phyloP scores from a whole-genome alignment of 1,140 invertebrate species.

The Venturia canescens region DNA sequence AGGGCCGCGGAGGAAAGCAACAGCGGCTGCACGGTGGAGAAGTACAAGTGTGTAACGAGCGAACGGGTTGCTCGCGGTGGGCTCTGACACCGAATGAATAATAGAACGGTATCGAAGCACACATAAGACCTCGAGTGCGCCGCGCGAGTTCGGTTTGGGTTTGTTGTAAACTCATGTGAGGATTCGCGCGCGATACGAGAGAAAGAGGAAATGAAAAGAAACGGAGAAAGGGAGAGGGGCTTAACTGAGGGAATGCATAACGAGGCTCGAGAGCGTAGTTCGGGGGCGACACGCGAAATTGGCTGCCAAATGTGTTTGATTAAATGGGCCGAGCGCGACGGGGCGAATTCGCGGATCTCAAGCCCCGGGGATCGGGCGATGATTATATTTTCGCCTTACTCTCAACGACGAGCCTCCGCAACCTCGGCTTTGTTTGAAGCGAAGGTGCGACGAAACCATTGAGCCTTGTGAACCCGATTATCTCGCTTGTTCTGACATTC shows the following conservation, averaged over 20 bases:
- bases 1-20: background rate
- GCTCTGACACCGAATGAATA: constrained; percentile 29
- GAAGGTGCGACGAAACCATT: constrained; percentile 32
- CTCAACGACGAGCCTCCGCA: too few relatives aligned
- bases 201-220: background rate
- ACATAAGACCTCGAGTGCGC: constrained; percentile 23
- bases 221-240: background rate
- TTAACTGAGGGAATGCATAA: constrained; percentile 29
- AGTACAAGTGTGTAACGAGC: background rate
- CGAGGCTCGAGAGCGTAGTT: constrained; percentile 12
- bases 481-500: background rate
- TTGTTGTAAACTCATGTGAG: constrained; percentile 33
- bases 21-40: too few relatives aligned
- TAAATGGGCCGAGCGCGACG: constrained; percentile 16
- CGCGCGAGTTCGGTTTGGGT: background rate
- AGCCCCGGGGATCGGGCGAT: background rate
- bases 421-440: too few relatives aligned
- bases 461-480: background rate
- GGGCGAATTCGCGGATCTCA: background rate
- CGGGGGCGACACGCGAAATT: constrained; percentile 37
- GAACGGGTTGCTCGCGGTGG: background rate
- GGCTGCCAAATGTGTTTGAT: constrained; percentile 43
- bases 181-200: constrained; percentile 35
- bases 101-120: background rate
- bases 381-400: constrained; percentile 11